A percentile compares a stretch with the other conserved stretches of the same genome.
Evolutionary conservation across 2,888 invertebrate genomes (phyloP).

Genomic region (Lepetodrilus schrolli): DNA sequence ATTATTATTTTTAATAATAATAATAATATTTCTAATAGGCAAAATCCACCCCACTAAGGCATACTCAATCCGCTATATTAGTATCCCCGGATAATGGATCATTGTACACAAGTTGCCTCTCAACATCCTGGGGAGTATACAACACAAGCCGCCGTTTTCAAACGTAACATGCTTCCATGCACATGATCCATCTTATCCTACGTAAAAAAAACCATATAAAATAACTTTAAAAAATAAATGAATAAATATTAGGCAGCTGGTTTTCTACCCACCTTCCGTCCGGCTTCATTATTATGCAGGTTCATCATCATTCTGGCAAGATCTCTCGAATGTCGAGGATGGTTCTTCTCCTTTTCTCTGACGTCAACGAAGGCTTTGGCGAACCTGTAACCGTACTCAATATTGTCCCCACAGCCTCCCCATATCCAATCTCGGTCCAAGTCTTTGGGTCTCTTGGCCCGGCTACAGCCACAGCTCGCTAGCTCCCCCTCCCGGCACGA

Average conservation of each 20-base stretch:
- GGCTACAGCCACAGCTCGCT: conserved; percentile 91
- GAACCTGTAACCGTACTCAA: conserved; percentile 90
- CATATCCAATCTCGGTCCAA: conserved; percentile 95
- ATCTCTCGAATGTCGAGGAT: conserved; percentile 87
- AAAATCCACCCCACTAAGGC: too few species aligned
- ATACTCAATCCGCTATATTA: too few species aligned
- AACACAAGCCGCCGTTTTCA: too few species aligned
- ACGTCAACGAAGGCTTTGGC: conserved; percentile 95
- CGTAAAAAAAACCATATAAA: too few species aligned
- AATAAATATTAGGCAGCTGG: too few species aligned
- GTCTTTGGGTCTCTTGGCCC: conserved; percentile 86
- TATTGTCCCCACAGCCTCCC: conserved; percentile 98
- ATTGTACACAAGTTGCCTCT: neutral
- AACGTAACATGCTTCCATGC: neutral
- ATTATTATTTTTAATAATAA: too few species aligned
- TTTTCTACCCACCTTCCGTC: conserved; percentile 87
- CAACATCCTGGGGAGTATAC: too few species aligned
- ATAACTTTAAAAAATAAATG: too few species aligned
- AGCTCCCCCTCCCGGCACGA: conserved; percentile 93
- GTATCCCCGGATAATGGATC: too few species aligned
- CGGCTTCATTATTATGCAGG: conserved; percentile 97
- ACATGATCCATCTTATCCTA: too few species aligned
- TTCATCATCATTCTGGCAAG: conserved; percentile 93
- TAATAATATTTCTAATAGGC: too few species aligned
- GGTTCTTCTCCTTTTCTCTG: conserved; percentile 85